Base-by-base conservation (phyloP, 2,888 invertebrate genomes). In the Nomada hirtipes region DNA sequence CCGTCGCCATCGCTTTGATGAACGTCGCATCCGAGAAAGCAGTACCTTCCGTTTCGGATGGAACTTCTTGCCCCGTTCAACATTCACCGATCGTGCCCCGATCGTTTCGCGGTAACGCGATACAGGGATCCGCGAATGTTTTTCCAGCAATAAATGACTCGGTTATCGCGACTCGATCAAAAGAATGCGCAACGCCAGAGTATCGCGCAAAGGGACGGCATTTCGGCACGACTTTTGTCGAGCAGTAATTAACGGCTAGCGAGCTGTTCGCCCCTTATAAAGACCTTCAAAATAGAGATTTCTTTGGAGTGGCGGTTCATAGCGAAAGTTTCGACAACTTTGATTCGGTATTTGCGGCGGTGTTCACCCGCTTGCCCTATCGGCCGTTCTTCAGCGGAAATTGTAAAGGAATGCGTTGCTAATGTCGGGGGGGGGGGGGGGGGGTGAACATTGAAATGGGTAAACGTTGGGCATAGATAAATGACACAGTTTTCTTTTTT, bases 191-290 rank as follows among this genome's bases (percentile, higher is more conserved):
- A 23, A 53, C 36, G 47, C 20, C 36, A 4, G 36, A 36, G 18
- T 18, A 36, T 18, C 42, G 4, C 23, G 36, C 23, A 1, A 10
- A 9, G 52, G 4, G 52, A 63, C 9, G 20, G 36, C 10, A 53
- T 68, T 55, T 68, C 53, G 10, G 52, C 1, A 15, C 13, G 20
- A 42, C 36, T 20, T 36, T 36, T 4, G 10, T 2, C 23, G 4
- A 0, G 23, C 36, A 64, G 76, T 79, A 82, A 47, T 78, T 86
- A 86, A 85, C 77, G 87, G 87, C 71, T 69, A 59, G 64, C 73
- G 52, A 79, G 71, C 26, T 23, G 67, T 84, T 60, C 71, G 76
- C 61, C 73, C 67, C 52, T 36, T 36, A 7, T 7, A 36, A 36
- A 7, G 47, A 47, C 4, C 47, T 47, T 11, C 61, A 20, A 67